Percentiles rank a stretch among this genome's conserved stretches.
phyloP scores from a whole-genome alignment of 2,888 invertebrate genomes.

The Eledona agricola region DNA sequence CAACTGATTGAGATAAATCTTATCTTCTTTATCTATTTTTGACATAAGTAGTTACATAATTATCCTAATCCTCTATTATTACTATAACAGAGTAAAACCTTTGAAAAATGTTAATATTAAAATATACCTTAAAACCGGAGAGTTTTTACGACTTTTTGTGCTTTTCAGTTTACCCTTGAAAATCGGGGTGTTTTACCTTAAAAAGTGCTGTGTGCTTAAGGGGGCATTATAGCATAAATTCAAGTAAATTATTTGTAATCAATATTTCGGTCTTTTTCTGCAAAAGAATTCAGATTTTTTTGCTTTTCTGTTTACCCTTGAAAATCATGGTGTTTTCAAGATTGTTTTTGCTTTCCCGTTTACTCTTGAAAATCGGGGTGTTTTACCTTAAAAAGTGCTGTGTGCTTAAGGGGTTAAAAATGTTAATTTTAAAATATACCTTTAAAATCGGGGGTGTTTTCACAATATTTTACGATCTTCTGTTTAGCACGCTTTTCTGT shows the following conservation, averaged over 20 bases:
- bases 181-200: no score
- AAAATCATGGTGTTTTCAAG: slow-evolving; percentile 1
- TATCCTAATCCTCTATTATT: slow-evolving; percentile 2
- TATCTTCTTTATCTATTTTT: slow-evolving; percentile 2
- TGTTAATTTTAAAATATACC: no score
- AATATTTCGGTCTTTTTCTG: no score
- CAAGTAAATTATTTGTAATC: no score
- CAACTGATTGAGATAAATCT: slow-evolving; percentile 2
- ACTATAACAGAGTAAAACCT: slow-evolving; percentile 2
- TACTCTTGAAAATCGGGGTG: slow-evolving; percentile 12
- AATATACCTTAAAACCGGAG: slow-evolving; percentile 4
- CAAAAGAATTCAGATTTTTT: background rate
- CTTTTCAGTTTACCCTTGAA: slow-evolving; percentile 2
- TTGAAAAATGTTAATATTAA: no score
- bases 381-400: no score
- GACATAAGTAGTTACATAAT: background rate
- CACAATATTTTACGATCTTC: slow-evolving; percentile 2
- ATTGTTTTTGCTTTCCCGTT: slow-evolving; percentile 1
- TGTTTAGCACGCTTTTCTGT: background rate
- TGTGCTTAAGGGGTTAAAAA: no score
- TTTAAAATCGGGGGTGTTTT: no score
- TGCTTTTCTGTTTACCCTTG: background rate
- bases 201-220: slow-evolving; percentile 1
- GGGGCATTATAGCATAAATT: slow-evolving; percentile 1
- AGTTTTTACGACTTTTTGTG: slow-evolving; percentile 4